Evolutionary conservation across 1,140 invertebrate genomes (phyloP), one percentile per base, ranked within the genome.

Genomic region (Aphelenchoides fujianensis): DNA sequence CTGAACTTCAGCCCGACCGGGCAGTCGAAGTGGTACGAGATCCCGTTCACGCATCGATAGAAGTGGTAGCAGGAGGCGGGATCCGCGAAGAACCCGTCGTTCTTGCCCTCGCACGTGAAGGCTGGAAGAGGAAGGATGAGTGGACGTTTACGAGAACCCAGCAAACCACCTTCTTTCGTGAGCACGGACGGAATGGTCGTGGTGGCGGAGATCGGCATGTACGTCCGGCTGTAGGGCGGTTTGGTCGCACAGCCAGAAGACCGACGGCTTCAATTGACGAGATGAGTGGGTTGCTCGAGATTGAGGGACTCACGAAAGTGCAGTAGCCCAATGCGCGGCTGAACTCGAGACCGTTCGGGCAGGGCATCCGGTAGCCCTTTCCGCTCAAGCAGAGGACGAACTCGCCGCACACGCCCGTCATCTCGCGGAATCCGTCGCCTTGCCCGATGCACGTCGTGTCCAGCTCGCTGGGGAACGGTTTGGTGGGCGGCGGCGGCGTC

Each of bases 11-110:
- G 63, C 2, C 73, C 74, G 19, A 27, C 16, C 3, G 76, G 76
- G 9, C 76, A 78, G 57, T 78, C 70, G 41, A 80, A 80, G 31
- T 75, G 75, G 41, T 78, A 78, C 7, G 77, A 64, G 23, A 55
- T 73, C 19, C 64, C 12, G 12, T 63, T 69, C 12, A 77, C 79
- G 48, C 76, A 78, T n/a, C 78, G 78, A 35, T 81, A 78, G 54
- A 78, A 78, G 23, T 81, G 74, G 5, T 28, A 31, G 63, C 76
- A 78, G 68, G 53, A 72, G 19, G 36, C 36, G 5, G 79, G 79
- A 35, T 78, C 76, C 7, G 72, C 32, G 53, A 67, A 80, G 41
- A 78, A 78, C 1, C 74, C 79, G 28, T 81, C 78, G n/a, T 62
- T 30, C 2, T 68, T 12, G 7, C 57, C 54, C 9, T 31, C 28